Base-by-base conservation (phyloP, 2,113 vertebrate species). In the Meles meles region DNA sequence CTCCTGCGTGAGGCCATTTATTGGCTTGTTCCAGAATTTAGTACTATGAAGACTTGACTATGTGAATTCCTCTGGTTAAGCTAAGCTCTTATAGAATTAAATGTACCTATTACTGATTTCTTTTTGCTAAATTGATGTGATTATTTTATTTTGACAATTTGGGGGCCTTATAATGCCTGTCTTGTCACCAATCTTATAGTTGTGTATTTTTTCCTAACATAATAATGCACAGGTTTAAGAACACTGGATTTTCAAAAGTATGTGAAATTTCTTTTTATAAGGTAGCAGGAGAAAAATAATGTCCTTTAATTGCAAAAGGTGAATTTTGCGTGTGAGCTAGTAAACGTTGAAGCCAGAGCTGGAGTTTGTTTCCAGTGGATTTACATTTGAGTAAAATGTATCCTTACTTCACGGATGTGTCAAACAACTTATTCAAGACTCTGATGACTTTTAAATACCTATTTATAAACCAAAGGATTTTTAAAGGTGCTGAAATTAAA, bases 81-180 rank as follows among this genome's bases (percentile, higher is more conserved):
- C 15, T 93, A 42, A 90, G 37, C 34, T 87, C 96, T 80, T 93
- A 63, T 1, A 44, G 37, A 85, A 57, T 87, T 93, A 85, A 93
- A 77, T 14, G n/a, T 82, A 63, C 37, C 37, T 84, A 27, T 84
- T 25, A 23, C 39, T 87, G 57, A 88, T 57, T 83, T 93, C 72
- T 42, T 85, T 79, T 52, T 80, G 52, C 79, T 93, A 85, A 93
- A 65, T 72, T 94, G 72, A 49, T 93, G 13, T 55, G 21, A 94
- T 96, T 96, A 81, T 94, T 96, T 96, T 95, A 67, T 87, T 95
- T 93, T 72, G 79, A 83, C 55, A 89, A 71, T 37, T 55, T 89
- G 42, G 71, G 63, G 90, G 86, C 42, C 63, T 90, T 89, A 27
- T 67, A 49, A 44, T 47, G 29, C 9, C 55, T 65, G 2, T 92